Conservation (phyloP, 2,888 invertebrate species). For the Parthenolecanium corni region DNA sequence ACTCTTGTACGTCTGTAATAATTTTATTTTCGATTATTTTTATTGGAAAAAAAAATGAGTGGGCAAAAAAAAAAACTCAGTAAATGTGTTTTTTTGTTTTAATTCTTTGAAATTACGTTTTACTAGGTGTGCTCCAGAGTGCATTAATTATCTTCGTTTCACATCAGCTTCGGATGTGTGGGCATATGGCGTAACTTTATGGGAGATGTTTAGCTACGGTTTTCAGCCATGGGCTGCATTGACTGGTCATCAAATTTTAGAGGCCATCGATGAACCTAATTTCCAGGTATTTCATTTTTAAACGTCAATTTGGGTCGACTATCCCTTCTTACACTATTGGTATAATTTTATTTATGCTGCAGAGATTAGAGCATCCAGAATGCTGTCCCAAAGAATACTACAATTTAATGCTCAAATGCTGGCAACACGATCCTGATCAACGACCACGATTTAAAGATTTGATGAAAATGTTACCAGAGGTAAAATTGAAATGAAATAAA, state of each 20-base stretch:
- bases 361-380: constrained; percentile 84
- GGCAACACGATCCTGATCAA: constrained; percentile 81
- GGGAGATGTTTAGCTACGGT: constrained; percentile 99
- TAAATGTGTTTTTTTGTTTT: neutral
- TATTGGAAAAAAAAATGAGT: neutral
- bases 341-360: constrained; percentile 33
- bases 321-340: neutral
- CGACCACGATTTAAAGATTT: constrained; percentile 86
- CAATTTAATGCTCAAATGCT: constrained; percentile 84
- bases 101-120: constrained; percentile 7
- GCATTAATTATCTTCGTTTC: constrained; percentile 88
- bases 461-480: constrained; percentile 60
- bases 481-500: too few species aligned
- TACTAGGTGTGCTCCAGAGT: constrained; percentile 88
- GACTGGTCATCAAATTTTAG: constrained; percentile 85
- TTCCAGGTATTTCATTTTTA: constrained; percentile 53
- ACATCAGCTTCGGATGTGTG: constrained; percentile 96
- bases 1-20: neutral
- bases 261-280: constrained; percentile 87
- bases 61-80: neutral
- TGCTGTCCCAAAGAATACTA: constrained; percentile 91
- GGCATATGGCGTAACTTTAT: constrained; percentile 95
- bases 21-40: neutral
- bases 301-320: too few species aligned
- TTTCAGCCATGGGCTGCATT: constrained; percentile 96